Evolutionary conservation across 2,797 vertebrate genomes (phyloP), one percentile per base, ranked within the genome.

Genomic region (Brachymystax lenok): DNA sequence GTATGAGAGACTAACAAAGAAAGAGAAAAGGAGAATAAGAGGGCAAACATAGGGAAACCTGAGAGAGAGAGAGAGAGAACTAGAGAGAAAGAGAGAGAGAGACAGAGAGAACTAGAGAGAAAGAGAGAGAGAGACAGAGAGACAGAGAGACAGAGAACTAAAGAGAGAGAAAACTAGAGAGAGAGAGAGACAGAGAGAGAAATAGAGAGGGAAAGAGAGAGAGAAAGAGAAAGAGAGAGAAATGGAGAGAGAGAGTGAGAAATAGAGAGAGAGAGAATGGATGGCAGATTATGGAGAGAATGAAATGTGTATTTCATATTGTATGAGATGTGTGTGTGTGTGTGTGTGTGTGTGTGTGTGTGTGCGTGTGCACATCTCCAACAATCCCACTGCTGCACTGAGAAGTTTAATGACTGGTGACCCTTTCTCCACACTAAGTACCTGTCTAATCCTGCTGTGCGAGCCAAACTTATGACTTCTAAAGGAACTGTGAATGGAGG

Each of bases 241-340:
- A 24, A 24, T 24, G 24, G 24, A 24, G 24, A 24, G 24, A 24
- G 24, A 24, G 24, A 24, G 24, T 0, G 24, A 24, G 24, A 24
- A 24, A 24, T 24, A 24, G 24, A 24, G 24, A 75, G 35, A 83
- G 77, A 59, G 78, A 80, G 80, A 33, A 5, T 27, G 27, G 4
- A 19, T 64, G 21, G 27, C 7, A 80, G 78, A 72, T 69, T 51
- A 80, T 71, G 83, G 69, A 82, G 76, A 83, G 19, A 63, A 10
- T 27, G 61, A 59, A 61, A 56, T 56, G 19, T 56, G 17, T 56
- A n/a, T 56, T 19, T 56, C 17, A 56, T 56, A 56, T 19, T 19
- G 16, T 7, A n/a, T 56, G 19, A 56, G 54, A 56, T 30, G 30
- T 30, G 30, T 30, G 30, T 30, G 30, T 30, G 30, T 30, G 30